Percentiles rank a stretch among this genome's conserved stretches.
Conservation (phyloP, 37 sponge, comb jelly and placozoan genomes). For the Beroe ovata region DNA sequence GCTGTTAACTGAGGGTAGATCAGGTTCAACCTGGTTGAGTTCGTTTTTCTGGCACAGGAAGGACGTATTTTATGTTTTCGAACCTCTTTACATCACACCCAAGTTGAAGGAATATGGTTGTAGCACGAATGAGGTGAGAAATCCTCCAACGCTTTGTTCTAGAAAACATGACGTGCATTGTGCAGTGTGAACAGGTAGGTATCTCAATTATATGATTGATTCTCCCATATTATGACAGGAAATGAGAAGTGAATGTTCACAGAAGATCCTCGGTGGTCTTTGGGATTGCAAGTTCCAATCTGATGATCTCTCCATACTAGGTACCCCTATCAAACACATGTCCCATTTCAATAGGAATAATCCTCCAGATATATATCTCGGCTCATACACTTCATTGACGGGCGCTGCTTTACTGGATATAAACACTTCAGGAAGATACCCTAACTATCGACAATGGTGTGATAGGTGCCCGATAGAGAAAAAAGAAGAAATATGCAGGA, state of each 20-base stretch:
- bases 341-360: too few species aligned
- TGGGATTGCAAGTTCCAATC: conserved; percentile 55
- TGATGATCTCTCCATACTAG: conserved; percentile 6
- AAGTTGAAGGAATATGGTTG: neutral
- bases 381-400: too few species aligned
- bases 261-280: neutral
- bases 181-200: too few species aligned
- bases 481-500: conserved; percentile 7
- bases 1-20: conserved; percentile 44
- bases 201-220: too few species aligned
- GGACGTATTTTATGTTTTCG: conserved; percentile 20
- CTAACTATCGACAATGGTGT: neutral
- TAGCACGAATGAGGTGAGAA: conserved; percentile 6
- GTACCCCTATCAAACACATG: too few species aligned
- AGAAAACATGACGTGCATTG: too few species aligned
- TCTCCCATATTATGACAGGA: too few species aligned
- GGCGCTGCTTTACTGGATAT: too few species aligned
- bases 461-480: neutral
- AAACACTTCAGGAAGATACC: conserved; percentile 9
- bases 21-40: conserved; percentile 63
- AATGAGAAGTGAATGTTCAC: neutral
- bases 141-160: too few species aligned
- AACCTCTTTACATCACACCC: conserved; percentile 14
- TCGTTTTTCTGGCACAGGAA: conserved; percentile 40
- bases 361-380: too few species aligned